Conservation (phyloP, 2,797 vertebrate genomes). For the Picus viridis region DNA sequence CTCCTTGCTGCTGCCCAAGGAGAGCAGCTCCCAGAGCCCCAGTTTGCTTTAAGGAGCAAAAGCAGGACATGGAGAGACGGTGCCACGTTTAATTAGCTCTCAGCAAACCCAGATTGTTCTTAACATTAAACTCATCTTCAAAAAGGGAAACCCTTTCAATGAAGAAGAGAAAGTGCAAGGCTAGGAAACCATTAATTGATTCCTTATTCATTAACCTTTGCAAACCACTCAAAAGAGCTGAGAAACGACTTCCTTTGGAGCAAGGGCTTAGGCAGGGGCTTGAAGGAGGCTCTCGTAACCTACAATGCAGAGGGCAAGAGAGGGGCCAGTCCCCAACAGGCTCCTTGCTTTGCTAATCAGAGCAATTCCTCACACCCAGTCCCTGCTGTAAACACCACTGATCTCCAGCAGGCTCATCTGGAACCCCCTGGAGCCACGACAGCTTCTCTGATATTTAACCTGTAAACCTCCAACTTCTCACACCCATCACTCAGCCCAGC, state of each 20-base stretch:
- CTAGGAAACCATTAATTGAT: constrained; percentile 71
- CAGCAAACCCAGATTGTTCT: constrained; percentile 44
- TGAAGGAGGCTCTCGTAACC: not conserved
- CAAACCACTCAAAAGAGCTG: constrained; percentile 51
- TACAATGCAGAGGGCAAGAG: not conserved
- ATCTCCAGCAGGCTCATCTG: not conserved
- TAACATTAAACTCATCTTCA: constrained; percentile 51
- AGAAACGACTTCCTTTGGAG: constrained; percentile 33
- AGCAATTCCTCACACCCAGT: not conserved
- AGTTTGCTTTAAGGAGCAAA: not conserved
- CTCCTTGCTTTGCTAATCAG: not conserved
- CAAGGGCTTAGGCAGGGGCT: not conserved
- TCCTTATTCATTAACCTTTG: constrained; percentile 76
- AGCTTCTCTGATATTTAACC: constrained; percentile 9
- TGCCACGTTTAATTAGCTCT: constrained; percentile 38
- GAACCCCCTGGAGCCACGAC: not conserved
- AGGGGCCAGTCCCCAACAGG: not conserved
- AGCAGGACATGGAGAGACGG: not conserved
- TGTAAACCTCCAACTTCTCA: not conserved
- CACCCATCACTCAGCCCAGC: not conserved
- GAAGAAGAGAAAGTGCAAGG: constrained; percentile 53
- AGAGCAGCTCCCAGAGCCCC: not conserved
- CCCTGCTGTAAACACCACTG: not conserved
- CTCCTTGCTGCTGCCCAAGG: not conserved
- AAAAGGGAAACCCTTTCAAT: constrained; percentile 50